A percentile compares a stretch with the other conserved stretches of the same genome.
These are phyloP conservation scores for Helicoverpa zea DNA, from an alignment of 1,140 invertebrate genomes.

Conservation along the genomic window DNA sequence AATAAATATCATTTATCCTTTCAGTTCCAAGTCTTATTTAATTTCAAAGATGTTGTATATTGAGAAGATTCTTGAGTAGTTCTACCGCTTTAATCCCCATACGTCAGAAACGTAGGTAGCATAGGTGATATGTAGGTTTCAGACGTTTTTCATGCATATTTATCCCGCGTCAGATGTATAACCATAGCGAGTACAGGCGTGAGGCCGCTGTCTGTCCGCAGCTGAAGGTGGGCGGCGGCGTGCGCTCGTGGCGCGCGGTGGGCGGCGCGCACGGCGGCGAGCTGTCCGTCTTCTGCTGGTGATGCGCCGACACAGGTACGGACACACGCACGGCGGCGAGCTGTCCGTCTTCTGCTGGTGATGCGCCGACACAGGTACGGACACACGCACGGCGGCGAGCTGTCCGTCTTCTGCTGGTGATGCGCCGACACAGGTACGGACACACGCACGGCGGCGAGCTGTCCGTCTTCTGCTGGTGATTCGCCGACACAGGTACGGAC, in stretches of 20 bases:
- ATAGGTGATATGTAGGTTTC: too few relatives aligned
- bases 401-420: constrained; percentile 93
- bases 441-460: constrained; percentile 89
- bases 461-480: constrained; percentile 92
- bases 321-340: constrained; percentile 88
- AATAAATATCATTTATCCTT: too few relatives aligned
- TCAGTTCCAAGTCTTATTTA: too few relatives aligned
- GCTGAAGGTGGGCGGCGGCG: constrained; percentile 90
- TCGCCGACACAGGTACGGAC: background rate
- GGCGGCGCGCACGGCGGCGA: constrained; percentile 90
- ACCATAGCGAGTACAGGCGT: too few relatives aligned
- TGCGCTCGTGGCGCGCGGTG: constrained; percentile 88
- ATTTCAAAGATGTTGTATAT: too few relatives aligned
- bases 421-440: constrained; percentile 9
- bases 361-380: constrained; percentile 60
- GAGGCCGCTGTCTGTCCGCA: constrained; percentile 84
- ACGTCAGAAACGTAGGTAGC: too few relatives aligned
- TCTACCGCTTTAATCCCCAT: too few relatives aligned
- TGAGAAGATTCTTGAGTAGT: too few relatives aligned
- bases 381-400: constrained; percentile 88
- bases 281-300: constrained; percentile 92
- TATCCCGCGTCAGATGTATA: too few relatives aligned
- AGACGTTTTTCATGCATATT: too few relatives aligned
- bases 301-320: constrained; percentile 69
- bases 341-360: constrained; percentile 92